These are phyloP conservation scores for Xiphophorus birchmanni DNA, from an alignment of 2,797 vertebrate species.

Conservation along the genomic window DNA sequence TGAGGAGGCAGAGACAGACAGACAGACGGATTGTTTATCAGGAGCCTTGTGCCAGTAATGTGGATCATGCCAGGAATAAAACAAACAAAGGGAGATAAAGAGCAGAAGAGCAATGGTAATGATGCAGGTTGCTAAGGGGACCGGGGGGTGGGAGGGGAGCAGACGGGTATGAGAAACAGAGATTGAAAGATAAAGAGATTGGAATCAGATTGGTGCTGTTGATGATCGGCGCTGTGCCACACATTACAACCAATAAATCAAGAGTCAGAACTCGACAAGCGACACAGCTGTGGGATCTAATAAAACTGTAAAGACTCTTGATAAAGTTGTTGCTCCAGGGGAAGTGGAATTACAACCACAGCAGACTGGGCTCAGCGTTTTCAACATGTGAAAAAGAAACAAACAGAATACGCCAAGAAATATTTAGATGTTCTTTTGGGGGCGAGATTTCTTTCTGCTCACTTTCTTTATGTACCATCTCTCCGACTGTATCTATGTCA, in stretches of 20 bases:
- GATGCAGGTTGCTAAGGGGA: slow-evolving; percentile 80
- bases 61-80: slow-evolving; percentile 45
- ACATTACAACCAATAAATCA: slow-evolving; percentile 37
- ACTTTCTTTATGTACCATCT: not conserved
- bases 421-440: not conserved
- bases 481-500: not conserved
- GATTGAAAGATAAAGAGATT: slow-evolving; percentile 75
- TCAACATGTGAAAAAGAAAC: not conserved
- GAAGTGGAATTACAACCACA: not conserved
- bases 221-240: slow-evolving; percentile 48
- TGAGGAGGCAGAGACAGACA: slow-evolving; percentile 48
- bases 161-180: slow-evolving; percentile 60
- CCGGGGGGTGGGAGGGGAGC: slow-evolving; percentile 34
- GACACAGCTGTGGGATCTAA: slow-evolving; percentile 10
- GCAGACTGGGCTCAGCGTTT: not conserved
- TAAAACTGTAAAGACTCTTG: slow-evolving; percentile 22
- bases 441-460: not conserved
- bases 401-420: not conserved
- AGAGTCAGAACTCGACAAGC: not conserved
- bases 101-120: slow-evolving; percentile 57
- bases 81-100: slow-evolving; percentile 50
- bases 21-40: slow-evolving; percentile 44
- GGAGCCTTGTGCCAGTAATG: slow-evolving; percentile 38
- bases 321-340: slow-evolving; percentile 23
- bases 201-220: slow-evolving; percentile 59